Conservation (phyloP, 2,888 invertebrate genomes). For the Augochlorella aurata region DNA sequence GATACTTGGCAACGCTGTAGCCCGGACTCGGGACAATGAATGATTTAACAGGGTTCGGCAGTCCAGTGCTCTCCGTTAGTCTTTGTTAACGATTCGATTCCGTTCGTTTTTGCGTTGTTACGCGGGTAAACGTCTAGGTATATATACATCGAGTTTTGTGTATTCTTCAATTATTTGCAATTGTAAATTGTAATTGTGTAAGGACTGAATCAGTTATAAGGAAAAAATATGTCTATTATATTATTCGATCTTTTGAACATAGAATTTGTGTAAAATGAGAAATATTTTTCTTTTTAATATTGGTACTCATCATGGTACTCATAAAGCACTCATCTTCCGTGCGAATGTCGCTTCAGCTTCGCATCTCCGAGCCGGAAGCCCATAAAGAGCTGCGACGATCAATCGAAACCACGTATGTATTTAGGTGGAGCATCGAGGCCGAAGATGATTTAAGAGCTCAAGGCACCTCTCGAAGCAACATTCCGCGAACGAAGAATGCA, state of each 20-base stretch:
- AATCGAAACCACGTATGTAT: constrained; percentile 71
- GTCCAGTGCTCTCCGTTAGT: neutral
- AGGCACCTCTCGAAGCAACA: constrained; percentile 21
- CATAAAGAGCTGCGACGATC: constrained; percentile 62
- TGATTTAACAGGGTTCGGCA: neutral
- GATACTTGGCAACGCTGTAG: neutral
- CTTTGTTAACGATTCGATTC: neutral
- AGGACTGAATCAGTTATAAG: too few relatives aligned
- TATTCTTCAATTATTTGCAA: too few relatives aligned
- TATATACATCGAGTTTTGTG: neutral
- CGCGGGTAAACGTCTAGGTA: neutral
- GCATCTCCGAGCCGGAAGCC: constrained; percentile 39
- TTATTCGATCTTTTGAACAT: too few relatives aligned
- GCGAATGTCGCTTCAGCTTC: constrained; percentile 19
- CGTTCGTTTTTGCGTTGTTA: neutral
- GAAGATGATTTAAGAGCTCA: constrained; percentile 45
- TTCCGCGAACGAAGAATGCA: constrained; percentile 70
- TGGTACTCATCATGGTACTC: neutral
- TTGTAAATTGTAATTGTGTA: too few relatives aligned
- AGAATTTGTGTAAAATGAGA: too few relatives aligned
- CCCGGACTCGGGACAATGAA: neutral
- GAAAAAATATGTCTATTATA: too few relatives aligned
- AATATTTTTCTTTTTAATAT: too few relatives aligned
- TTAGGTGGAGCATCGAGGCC: constrained; percentile 43
- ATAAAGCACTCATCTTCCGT: constrained; percentile 19